Evolutionary conservation across 1,140 invertebrate genomes (phyloP), one percentile per base, ranked within the genome.

Genomic region (Hetaerina americana): DNA sequence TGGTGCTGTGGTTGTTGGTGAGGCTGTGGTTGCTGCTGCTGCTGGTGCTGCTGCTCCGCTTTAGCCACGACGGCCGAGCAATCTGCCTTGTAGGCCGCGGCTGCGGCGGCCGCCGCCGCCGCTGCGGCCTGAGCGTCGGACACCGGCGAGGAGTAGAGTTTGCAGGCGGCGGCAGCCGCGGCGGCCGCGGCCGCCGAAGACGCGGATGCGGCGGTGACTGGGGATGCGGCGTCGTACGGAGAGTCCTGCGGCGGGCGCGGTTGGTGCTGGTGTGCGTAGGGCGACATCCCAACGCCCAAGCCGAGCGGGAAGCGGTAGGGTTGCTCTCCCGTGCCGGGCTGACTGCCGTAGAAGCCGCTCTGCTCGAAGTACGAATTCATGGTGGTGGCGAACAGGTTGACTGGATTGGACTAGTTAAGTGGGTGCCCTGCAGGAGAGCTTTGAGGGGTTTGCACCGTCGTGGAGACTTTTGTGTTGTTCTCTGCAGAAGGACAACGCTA

Each of bases 321-420:
- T 86, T 80, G 80, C 57, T 82, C 80, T 31, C 78, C 80, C 18
- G 83, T 81, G 70, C 83, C 81, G 68, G 86, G 84, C 74, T 93
- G 93, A 76, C 90, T 88, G 72, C 92, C 92, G 84, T 95, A 95
- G 85, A 95, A 95, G 81, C 93, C 92, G 82, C 90, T 89, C 84
- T 95, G 93, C 83, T 95, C 93, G 82, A 95, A 96, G 83, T 95
- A 96, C 78, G 93, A 94, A 88, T 95, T 95, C 94, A 95, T 96
- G 84, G 83, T 87, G 81, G 78, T 77, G 77, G 77, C 78, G 28
- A 72, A 71, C 31, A 31, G 27, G 66, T n/a, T 24, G 66, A 68
- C 12, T 12, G 66, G 15, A 12, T 67, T 68, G 24, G 66, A 27
- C 82, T 83, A 83, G 82, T 82, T 82, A n/a, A n/a, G n/a, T n/a